Evolutionary conservation across 2,797 vertebrate species (phyloP).

Genomic region (Caiman crocodilus): DNA sequence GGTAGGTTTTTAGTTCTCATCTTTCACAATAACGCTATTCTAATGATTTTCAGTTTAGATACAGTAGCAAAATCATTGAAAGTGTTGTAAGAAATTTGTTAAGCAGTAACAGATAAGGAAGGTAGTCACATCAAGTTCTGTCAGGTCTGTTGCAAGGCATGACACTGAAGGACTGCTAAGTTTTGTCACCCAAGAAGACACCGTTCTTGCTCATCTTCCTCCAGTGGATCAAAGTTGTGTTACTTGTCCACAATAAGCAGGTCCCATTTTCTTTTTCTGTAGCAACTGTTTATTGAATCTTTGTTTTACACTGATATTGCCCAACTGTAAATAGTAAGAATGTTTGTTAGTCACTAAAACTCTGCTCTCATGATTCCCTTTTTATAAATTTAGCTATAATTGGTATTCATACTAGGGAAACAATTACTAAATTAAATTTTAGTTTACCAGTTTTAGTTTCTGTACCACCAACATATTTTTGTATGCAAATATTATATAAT

Average conservation of each 20-base stretch:
- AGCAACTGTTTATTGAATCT: slow-evolving; percentile 38
- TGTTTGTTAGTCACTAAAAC: slow-evolving; percentile 31
- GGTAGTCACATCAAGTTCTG: background rate
- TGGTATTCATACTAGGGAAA: slow-evolving; percentile 58
- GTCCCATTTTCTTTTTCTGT: slow-evolving; percentile 30
- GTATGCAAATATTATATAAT: slow-evolving; percentile 42
- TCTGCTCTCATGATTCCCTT: slow-evolving; percentile 37
- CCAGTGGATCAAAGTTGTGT: background rate
- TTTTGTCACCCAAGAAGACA: background rate
- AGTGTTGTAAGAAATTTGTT: background rate
- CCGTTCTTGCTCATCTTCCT: slow-evolving; percentile 4
- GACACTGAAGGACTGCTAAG: background rate
- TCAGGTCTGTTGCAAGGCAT: background rate
- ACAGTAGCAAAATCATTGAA: background rate
- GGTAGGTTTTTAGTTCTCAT: background rate
- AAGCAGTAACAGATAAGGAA: background rate
- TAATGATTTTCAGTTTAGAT: background rate
- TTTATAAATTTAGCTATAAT: slow-evolving; percentile 68
- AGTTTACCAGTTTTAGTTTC: slow-evolving; percentile 53
- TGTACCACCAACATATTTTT: slow-evolving; percentile 53
- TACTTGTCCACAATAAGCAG: background rate
- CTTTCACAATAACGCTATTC: background rate
- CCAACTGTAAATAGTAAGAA: background rate
- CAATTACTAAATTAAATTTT: slow-evolving; percentile 51
- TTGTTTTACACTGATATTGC: slow-evolving; percentile 52